Conservation (phyloP, 2,888 invertebrate genomes). For the Chrysomela aeneicollis region DNA sequence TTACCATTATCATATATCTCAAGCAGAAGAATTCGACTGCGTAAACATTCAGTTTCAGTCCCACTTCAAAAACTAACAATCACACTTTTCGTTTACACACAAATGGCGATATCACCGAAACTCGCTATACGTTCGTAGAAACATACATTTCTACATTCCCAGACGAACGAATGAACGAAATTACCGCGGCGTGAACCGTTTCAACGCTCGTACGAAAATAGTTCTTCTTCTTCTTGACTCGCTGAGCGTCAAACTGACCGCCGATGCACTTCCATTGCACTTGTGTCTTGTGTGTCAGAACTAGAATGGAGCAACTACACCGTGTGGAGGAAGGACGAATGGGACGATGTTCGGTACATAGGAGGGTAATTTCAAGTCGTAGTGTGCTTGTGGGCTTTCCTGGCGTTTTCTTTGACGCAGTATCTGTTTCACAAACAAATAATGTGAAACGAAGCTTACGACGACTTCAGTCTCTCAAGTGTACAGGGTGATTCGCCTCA, state of each 20-base stretch:
- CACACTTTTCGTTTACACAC: neutral
- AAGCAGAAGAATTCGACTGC: neutral
- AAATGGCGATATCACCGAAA: conserved; percentile 3
- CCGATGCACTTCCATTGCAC: conserved; percentile 29
- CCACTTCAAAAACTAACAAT: neutral
- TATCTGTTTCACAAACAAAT: neutral
- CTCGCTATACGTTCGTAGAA: neutral
- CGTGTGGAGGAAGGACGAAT: no score
- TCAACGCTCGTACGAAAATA: conserved; percentile 14
- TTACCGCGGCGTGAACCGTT: conserved; percentile 8
- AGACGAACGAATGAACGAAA: conserved; percentile 14
- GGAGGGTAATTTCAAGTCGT: conserved; percentile 5
- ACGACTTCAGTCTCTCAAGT: no score
- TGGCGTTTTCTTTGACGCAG: neutral
- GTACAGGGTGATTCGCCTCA: no score
- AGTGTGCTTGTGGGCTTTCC: conserved; percentile 14
- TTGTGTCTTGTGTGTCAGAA: conserved; percentile 2
- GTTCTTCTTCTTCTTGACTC: conserved; percentile 19
- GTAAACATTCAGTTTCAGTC: neutral
- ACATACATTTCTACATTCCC: neutral
- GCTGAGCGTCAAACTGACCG: conserved; percentile 25
- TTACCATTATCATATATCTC: neutral
- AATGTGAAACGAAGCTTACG: neutral
- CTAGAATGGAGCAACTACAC: conserved; percentile 6
- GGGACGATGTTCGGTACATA: conserved; percentile 13